Base-by-base conservation (phyloP, 2,888 invertebrate genomes). In the Galerucella calmariensis region DNA sequence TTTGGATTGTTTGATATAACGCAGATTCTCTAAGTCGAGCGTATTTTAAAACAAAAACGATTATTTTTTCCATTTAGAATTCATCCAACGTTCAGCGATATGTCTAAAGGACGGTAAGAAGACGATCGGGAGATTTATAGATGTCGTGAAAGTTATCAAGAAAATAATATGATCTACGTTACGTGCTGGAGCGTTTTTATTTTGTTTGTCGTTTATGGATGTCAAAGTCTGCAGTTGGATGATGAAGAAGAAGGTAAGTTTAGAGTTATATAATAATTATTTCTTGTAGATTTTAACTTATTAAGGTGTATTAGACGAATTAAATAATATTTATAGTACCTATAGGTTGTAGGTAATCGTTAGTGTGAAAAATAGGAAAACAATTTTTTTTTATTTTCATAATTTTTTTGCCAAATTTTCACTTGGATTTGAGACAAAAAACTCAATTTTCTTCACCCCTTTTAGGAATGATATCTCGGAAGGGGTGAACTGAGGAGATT, bases 1-100 rank as follows among this genome's bases (percentile, higher is more conserved):
- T 86, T 86, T 85, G 84, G 85, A 85, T 86, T 82, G 82, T 81
- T 81, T 85, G 86, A 86, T 85, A 80, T 82, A 85, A 84, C 82
- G 82, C 86, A 86, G 85, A 83, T 81, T 81, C 46, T 68, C 46
- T 68, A 46, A 8, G 27, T 35, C 12, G 53, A 27, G 24, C 14
- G 20, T 61, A 79, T 82, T 85, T 84, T 81, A 80, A 82, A 83
- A 84, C 81, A 83, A 82, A 74, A 82, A 83, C 83, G 83, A 84
- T 83, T 83, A 82, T 83, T 82, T 84, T 82, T 83, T 76, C 76
- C 78, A 79, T 76, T 80, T 81, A 78, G 72, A 75, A 56, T 16
- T 16, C 78, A 72, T 70, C 71, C 67, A 68, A 69, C 53, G 65
- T 70, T 68, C 65, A 67, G 73, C 72, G 67, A 53, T 56, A 67